Conservation (phyloP, 2,888 invertebrate genomes). For the Ptilodon capucinus region DNA sequence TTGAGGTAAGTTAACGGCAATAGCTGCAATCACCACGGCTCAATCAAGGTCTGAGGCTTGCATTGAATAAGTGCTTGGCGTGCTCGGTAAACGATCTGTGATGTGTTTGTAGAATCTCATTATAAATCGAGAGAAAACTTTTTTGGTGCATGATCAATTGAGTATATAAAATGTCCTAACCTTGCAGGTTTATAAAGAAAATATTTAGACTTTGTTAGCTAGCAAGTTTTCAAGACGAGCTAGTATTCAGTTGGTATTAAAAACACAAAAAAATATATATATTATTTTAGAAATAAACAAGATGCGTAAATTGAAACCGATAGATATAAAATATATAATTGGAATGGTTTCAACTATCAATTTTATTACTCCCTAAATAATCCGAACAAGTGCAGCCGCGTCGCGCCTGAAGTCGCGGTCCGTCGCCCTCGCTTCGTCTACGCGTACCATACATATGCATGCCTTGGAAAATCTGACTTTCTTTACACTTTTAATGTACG, state of each 20-base stretch:
- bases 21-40: constrained; percentile 28
- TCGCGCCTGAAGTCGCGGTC: constrained; percentile 51
- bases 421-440: constrained; percentile 49
- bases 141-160: too few relatives aligned
- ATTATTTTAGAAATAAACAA: neutral
- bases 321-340: neutral
- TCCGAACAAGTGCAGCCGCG: constrained; percentile 16
- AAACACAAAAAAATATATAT: neutral
- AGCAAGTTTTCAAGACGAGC: neutral
- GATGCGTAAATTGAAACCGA: neutral
- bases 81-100: neutral
- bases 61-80: constrained; percentile 6
- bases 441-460: constrained; percentile 63
- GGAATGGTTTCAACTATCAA: constrained; percentile 18
- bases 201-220: neutral
- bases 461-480: constrained; percentile 71
- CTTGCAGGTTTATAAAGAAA: too few relatives aligned
- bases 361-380: constrained; percentile 25
- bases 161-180: too few relatives aligned
- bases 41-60: constrained; percentile 27
- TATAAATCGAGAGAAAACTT: neutral
- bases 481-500: constrained; percentile 66
- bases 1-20: constrained; percentile 14
- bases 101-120: neutral
- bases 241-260: too few relatives aligned